phyloP scores from a whole-genome alignment of 2,113 vertebrate genomes.

The Merops nubicus region DNA sequence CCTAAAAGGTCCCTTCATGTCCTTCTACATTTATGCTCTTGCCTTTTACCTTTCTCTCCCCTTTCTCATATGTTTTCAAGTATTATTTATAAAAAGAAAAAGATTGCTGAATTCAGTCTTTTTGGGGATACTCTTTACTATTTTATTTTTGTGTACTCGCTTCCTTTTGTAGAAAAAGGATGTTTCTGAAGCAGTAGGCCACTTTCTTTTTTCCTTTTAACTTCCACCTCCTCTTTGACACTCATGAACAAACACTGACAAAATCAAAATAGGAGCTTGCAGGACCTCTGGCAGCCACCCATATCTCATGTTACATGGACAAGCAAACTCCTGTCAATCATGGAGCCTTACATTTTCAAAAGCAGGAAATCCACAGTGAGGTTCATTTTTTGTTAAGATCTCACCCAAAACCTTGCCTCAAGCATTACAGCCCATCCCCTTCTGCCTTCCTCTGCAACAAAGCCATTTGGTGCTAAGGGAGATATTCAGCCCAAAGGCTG shows the following conservation, averaged over 20 bases:
- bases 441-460: not conserved
- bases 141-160: not conserved
- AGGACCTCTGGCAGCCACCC: not conserved
- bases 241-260: not conserved
- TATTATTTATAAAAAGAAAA: not conserved
- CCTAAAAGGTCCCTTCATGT: not conserved
- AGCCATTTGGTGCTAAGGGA: not conserved
- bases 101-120: not conserved
- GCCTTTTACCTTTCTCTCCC: not conserved
- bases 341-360: not conserved
- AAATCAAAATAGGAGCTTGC: not conserved
- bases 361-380: not conserved
- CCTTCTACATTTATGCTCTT: not conserved
- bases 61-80: not conserved
- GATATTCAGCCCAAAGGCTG: not conserved
- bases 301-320: accelerated
- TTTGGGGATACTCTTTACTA: not conserved
- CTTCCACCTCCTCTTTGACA: not conserved
- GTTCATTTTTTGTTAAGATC: not conserved
- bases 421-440: not conserved
- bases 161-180: not conserved
- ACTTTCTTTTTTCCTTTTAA: not conserved
- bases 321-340: not conserved
- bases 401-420: not conserved
- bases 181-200: not conserved